Evolutionary conservation across 2,113 vertebrate genomes (phyloP).

Genomic region (Misgurnus mizolepis): DNA sequence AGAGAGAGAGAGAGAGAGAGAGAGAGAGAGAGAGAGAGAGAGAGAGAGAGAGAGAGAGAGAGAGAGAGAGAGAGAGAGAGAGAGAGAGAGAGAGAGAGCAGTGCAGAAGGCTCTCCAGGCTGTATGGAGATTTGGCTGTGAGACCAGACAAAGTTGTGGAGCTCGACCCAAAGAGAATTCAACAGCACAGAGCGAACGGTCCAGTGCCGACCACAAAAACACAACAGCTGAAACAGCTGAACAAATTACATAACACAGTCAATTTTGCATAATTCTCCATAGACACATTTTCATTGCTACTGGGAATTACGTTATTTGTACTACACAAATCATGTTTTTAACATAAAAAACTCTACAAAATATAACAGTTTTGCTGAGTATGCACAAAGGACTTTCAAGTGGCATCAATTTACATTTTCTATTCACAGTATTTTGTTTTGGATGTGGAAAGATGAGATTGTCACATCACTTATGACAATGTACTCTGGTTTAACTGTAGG

Average conservation of each 20-base stretch:
- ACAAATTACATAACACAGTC: constrained; percentile 8
- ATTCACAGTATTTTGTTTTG: too few species aligned
- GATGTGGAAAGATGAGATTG: background rate
- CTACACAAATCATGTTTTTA: too few species aligned
- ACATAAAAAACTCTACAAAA: too few species aligned
- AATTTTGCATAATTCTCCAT: background rate
- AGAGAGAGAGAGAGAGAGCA: constrained; percentile 28
- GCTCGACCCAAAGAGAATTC: constrained; percentile 2
- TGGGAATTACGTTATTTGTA: too few species aligned
- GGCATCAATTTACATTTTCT: background rate
- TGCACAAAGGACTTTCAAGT: background rate
- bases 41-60: constrained; percentile 39
- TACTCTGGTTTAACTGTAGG: constrained; percentile 10
- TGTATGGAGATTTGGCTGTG: constrained; percentile 63
- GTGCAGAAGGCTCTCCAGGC: constrained; percentile 71
- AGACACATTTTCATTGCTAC: too few species aligned
- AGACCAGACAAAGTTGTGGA: background rate
- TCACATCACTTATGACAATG: background rate
- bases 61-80: constrained; percentile 16
- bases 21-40: constrained; percentile 42
- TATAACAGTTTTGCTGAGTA: background rate
- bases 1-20: background rate
- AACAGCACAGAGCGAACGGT: background rate
- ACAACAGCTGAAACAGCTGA: background rate
- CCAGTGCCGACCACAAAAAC: background rate